These are phyloP conservation scores for Daboia siamensis DNA, from an alignment of 2,113 vertebrate species.

Conservation along the genomic window DNA sequence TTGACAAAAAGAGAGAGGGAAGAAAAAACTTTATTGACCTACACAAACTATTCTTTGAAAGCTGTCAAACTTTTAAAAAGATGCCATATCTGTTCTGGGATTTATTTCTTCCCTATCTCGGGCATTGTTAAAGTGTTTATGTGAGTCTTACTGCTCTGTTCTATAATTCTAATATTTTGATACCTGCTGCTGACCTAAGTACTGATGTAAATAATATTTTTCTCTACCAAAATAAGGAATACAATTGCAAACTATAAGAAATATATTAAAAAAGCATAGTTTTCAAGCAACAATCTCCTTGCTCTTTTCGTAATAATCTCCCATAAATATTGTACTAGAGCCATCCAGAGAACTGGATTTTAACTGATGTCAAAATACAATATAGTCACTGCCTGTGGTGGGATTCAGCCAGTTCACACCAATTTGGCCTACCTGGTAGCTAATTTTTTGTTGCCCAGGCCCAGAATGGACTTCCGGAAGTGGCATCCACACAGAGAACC, in stretches of 20 bases:
- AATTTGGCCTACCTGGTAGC: too few relatives aligned
- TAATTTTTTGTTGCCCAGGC: too few relatives aligned
- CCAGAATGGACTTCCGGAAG: too few relatives aligned
- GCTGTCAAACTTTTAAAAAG: constrained; percentile 34
- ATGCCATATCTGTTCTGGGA: constrained; percentile 30
- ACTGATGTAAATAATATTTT: constrained; percentile 46
- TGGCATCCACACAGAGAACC: too few relatives aligned
- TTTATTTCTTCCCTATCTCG: constrained; percentile 37
- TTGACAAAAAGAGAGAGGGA: not conserved
- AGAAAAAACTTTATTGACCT: constrained; percentile 33
- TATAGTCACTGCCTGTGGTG: constrained; percentile 24
- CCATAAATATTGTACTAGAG: constrained; percentile 29
- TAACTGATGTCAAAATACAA: constrained; percentile 21
- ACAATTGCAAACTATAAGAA: constrained; percentile 39
- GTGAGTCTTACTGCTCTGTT: constrained; percentile 42
- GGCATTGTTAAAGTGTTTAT: constrained; percentile 31
- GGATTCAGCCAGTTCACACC: too few relatives aligned
- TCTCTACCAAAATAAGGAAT: constrained; percentile 40
- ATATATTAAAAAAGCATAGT: constrained; percentile 29
- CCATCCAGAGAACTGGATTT: constrained; percentile 7
- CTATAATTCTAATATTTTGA: constrained; percentile 43
- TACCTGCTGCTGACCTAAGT: constrained; percentile 39
- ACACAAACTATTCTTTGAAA: constrained; percentile 44
- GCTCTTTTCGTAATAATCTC: not conserved
- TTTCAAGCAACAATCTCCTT: constrained; percentile 41